A percentile compares a stretch with the other conserved stretches of the same genome.
Conservation (phyloP, 2,888 invertebrate species). For the Eristalinus aeneus region DNA sequence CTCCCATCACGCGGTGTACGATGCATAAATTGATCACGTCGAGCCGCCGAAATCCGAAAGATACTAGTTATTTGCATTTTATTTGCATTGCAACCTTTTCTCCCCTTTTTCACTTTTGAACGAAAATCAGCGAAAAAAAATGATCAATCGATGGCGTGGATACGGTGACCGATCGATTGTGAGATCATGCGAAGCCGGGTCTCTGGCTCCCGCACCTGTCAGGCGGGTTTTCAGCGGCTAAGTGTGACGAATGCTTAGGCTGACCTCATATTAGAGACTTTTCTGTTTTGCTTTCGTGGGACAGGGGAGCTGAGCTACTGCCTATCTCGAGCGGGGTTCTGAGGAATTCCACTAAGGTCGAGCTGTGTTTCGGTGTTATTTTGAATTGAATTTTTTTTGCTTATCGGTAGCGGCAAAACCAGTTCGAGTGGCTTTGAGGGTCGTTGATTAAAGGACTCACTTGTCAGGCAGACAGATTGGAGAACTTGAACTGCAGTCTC, state of each 20-base stretch:
- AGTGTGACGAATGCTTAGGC: conserved; percentile 47
- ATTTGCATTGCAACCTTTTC: conserved; percentile 55
- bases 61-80: conserved; percentile 46
- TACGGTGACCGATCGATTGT: conserved; percentile 47
- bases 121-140: not conserved
- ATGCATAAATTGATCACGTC: conserved; percentile 45
- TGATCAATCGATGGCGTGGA: conserved; percentile 17
- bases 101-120: not conserved
- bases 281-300: not conserved
- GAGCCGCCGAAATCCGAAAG: conserved; percentile 41
- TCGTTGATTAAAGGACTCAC: conserved; percentile 2
- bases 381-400: not conserved
- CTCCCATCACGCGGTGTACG: not conserved
- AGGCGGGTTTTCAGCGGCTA: conserved; percentile 30
- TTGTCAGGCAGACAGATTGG: not conserved
- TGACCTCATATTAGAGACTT: conserved; percentile 46
- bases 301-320: not conserved
- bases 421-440: conserved; percentile 23
- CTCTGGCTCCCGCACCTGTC: conserved; percentile 23
- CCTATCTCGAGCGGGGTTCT: not conserved
- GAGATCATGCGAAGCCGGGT: conserved; percentile 56
- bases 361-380: conserved; percentile 17
- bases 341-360: conserved; percentile 20
- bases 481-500: not conserved
- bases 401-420: conserved; percentile 17